Evolutionary conservation across 2,797 vertebrate genomes (phyloP).

Genomic region (Taenioides sp.): DNA sequence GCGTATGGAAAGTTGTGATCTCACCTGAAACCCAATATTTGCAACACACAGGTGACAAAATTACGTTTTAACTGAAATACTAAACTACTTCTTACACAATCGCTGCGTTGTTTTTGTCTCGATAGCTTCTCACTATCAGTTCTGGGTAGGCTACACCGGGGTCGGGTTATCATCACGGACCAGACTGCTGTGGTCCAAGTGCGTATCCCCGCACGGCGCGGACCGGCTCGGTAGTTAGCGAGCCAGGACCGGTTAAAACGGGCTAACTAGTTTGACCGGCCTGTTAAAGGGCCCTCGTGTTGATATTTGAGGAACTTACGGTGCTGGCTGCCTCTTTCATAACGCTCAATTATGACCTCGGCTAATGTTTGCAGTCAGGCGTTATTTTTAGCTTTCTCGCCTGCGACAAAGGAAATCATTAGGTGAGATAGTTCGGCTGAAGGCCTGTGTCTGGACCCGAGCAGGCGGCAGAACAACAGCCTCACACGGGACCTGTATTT

Average conservation of each 20-base stretch:
- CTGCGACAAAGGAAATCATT: conserved; percentile 60
- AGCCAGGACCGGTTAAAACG: conserved; percentile 11
- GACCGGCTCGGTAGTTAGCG: conserved; percentile 4
- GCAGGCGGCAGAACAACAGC: background rate
- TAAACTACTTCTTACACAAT: background rate
- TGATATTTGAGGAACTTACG: conserved; percentile 13
- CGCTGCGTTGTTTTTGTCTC: background rate
- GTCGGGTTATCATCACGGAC: background rate
- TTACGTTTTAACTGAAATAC: background rate
- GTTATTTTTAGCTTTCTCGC: conserved; percentile 52
- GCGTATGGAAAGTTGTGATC: background rate
- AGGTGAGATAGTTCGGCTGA: conserved; percentile 30
- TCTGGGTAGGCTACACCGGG: too few relatives aligned
- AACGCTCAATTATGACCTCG: conserved; percentile 43
- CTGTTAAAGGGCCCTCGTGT: background rate
- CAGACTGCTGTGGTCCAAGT: background rate
- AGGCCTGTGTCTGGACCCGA: conserved; percentile 36
- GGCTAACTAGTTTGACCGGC: conserved; percentile 15
- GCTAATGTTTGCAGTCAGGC: conserved; percentile 37
- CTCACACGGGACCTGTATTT: background rate
- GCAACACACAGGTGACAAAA: background rate
- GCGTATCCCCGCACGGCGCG: background rate
- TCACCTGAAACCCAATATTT: background rate
- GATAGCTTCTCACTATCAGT: background rate
- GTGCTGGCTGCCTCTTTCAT: conserved; percentile 27